Conservation (phyloP, 2,888 invertebrate genomes). For the Drosophila silvestris region DNA sequence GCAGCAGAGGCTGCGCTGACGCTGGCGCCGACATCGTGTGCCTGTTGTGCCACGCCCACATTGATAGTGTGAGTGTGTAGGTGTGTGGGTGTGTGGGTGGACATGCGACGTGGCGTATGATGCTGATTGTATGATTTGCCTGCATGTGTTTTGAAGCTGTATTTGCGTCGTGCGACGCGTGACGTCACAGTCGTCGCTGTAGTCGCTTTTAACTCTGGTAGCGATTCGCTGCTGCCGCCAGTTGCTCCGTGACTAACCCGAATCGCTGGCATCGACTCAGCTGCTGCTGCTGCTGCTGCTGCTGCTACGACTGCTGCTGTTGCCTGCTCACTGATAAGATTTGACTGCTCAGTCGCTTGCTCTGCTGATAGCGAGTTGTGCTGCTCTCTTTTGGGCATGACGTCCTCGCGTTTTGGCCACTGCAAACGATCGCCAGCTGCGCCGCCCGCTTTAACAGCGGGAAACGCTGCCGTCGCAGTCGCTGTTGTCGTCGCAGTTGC, state of each 20-base stretch:
- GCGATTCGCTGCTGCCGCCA: conserved; percentile 69
- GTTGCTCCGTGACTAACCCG: conserved; percentile 60
- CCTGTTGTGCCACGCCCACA: conserved; percentile 22
- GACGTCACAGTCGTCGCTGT: conserved; percentile 53
- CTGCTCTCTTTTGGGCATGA: conserved; percentile 49
- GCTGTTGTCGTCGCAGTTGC: conserved; percentile 14
- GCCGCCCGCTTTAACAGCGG: conserved; percentile 51
- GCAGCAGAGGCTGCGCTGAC: conserved; percentile 1
- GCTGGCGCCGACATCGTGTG: neutral
- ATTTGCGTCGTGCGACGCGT: conserved; percentile 76
- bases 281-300: conserved; percentile 7
- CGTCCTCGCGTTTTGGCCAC: conserved; percentile 80
- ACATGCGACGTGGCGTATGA: conserved; percentile 74
- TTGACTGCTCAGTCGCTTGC: conserved; percentile 6
- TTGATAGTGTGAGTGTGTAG: conserved; percentile 23
- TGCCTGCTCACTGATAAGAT: conserved; percentile 41
- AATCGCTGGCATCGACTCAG: conserved; percentile 15
- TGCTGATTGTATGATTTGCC: conserved; percentile 72
- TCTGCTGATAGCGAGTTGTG: conserved; percentile 48
- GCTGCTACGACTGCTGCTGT: conserved; percentile 7
- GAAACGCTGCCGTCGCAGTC: conserved; percentile 51
- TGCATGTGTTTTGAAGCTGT: conserved; percentile 85
- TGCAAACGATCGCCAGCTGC: conserved; percentile 77
- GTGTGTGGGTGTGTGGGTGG: conserved; percentile 28
- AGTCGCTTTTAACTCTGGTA: conserved; percentile 41